These are phyloP conservation scores for Elymnias hypermnestra DNA, from an alignment of 1,140 invertebrate genomes.

Conservation along the genomic window DNA sequence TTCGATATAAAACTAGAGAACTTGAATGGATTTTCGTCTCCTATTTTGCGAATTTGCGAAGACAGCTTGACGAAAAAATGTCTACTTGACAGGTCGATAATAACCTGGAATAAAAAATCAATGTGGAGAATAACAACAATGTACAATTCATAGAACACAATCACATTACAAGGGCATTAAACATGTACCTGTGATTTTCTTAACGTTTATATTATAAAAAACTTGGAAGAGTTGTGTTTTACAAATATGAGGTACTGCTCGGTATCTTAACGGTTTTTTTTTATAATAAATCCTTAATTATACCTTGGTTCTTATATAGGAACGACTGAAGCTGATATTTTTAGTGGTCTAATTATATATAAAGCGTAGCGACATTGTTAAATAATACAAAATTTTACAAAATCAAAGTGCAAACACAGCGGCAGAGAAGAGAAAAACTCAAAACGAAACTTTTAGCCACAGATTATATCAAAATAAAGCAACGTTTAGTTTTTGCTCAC, in stretches of 20 bases:
- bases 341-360: constrained; percentile 13
- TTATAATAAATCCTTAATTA: constrained; percentile 12
- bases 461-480: constrained; percentile 20
- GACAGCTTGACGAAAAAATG: constrained; percentile 68
- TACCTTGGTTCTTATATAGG: constrained; percentile 3
- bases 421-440: constrained; percentile 56
- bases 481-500: constrained; percentile 10
- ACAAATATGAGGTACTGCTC: constrained; percentile 8
- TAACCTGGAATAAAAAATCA: constrained; percentile 75
- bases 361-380: constrained; percentile 33
- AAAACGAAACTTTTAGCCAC: constrained; percentile 48
- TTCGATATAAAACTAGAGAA: constrained; percentile 75
- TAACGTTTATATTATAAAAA: constrained; percentile 21
- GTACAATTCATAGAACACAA: constrained; percentile 14
- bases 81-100: constrained; percentile 73
- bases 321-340: constrained; percentile 9
- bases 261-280: constrained; percentile 8
- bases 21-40: constrained; percentile 74
- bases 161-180: constrained; percentile 22
- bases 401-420: constrained; percentile 60
- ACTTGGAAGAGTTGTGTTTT: constrained; percentile 7
- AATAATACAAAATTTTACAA: constrained; percentile 39
- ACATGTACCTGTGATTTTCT: constrained; percentile 19
- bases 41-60: constrained; percentile 72
- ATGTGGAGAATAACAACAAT: constrained; percentile 46